phyloP scores from a whole-genome alignment of 2,113 vertebrate species.

The Catharus fuscescens region DNA sequence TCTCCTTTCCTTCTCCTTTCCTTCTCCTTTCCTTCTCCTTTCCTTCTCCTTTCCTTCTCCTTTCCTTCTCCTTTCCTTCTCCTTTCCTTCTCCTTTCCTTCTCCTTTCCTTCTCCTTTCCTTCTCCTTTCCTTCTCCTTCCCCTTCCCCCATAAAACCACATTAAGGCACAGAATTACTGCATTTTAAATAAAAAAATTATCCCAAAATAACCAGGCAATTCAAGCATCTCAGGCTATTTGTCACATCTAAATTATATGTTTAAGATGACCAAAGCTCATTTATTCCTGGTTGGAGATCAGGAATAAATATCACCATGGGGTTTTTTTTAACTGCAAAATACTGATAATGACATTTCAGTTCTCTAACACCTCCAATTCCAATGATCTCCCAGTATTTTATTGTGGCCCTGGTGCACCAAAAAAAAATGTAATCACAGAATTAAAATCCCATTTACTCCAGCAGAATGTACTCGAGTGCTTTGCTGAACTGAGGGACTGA shows the following conservation, averaged over 20 bases:
- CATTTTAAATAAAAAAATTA: not conserved
- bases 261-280: not conserved
- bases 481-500: slow-evolving; percentile 1
- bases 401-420: not conserved
- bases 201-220: not conserved
- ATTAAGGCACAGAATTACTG: not conserved
- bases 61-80: too few relatives aligned
- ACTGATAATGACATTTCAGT: not conserved
- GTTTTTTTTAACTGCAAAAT: not conserved
- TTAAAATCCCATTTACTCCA: slow-evolving; percentile 12
- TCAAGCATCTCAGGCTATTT: not conserved
- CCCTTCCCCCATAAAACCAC: not conserved
- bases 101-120: too few relatives aligned
- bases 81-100: too few relatives aligned
- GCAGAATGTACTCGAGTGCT: slow-evolving; percentile 12
- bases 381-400: not conserved
- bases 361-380: not conserved
- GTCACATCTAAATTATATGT: not conserved
- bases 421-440: slow-evolving; percentile 13
- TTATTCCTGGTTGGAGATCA: not conserved
- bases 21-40: too few relatives aligned
- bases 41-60: too few relatives aligned
- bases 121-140: too few relatives aligned
- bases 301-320: not conserved
- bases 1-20: too few relatives aligned